Evolutionary conservation across 2,888 invertebrate species (phyloP).

Genomic region (Eledona agricola): DNA sequence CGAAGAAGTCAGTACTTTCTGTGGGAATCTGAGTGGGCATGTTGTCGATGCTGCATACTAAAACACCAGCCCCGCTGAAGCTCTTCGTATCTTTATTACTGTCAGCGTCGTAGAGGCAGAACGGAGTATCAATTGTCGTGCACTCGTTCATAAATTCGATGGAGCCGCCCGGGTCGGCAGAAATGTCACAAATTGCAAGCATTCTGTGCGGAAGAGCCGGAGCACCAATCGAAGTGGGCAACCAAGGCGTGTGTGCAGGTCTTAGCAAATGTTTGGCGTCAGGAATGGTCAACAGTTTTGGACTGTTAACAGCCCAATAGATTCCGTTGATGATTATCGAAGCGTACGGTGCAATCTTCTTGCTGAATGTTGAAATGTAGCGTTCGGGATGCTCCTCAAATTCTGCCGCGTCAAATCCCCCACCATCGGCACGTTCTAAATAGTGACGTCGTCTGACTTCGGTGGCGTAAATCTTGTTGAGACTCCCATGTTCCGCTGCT

Average conservation of each 20-base stretch:
- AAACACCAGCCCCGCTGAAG: slow-evolving; percentile 94
- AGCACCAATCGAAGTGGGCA: slow-evolving; percentile 87
- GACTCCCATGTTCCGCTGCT: slow-evolving; percentile 96
- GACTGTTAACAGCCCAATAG: slow-evolving; percentile 98
- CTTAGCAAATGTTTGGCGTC: slow-evolving; percentile 95
- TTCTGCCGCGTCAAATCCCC: slow-evolving; percentile 86
- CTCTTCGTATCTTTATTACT: slow-evolving; percentile 96
- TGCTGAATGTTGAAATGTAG: slow-evolving; percentile 95
- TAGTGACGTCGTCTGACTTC: slow-evolving; percentile 95
- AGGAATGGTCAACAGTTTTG: slow-evolving; percentile 94
- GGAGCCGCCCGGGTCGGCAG: slow-evolving; percentile 88
- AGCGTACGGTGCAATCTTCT: slow-evolving; percentile 97
- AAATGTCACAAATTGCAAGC: slow-evolving; percentile 97
- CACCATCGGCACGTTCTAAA: slow-evolving; percentile 89
- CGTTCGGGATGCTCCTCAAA: slow-evolving; percentile 93
- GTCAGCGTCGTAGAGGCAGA: slow-evolving; percentile 99
- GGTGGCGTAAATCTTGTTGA: slow-evolving; percentile 95
- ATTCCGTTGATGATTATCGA: slow-evolving; percentile 98
- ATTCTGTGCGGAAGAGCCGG: slow-evolving; percentile 90
- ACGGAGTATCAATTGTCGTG: slow-evolving; percentile 99
- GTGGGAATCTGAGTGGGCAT: slow-evolving; percentile 99
- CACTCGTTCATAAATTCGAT: slow-evolving; percentile 99
- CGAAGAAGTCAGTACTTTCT: slow-evolving; percentile 98
- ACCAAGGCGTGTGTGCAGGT: slow-evolving; percentile 91
- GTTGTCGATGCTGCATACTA: slow-evolving; percentile 99